Evolutionary conservation across 2,113 vertebrate species (phyloP), one percentile per base, ranked within the genome.

Genomic region (Motacilla alba): DNA sequence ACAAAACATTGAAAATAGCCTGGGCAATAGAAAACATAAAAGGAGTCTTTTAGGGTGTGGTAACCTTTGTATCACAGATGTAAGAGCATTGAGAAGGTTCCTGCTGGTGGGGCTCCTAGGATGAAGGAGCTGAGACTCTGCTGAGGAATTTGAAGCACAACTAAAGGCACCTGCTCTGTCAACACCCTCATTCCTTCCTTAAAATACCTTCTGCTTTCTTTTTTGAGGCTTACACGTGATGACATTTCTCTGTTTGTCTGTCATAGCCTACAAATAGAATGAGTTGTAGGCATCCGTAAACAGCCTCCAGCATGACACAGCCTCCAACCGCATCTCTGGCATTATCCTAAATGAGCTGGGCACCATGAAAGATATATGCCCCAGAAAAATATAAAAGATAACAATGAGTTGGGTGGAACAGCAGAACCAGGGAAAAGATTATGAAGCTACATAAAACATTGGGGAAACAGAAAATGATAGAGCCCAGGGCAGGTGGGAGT

Each of bases 201-300:
- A 75, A 67, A 87, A 58, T 95, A 85, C 74, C 89, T 91, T 96
- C 89, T 95, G 89, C 53, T 94, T 85, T 91, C 81, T 74, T 83
- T 91, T 97, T 77, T 94, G 89, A 95, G 94, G 68, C 43, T 87
- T 85, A 94, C 78, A 77, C 4, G 6, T 91, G 84, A 90, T 96
- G 94, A 83, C 87, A 95, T 73, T 82, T 95, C 89, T 94, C 70
- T 95, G 83, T 94, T 80, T 96, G 92, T 92, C 90, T 97, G 91
- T 83, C 50, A 4, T 85, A 93, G 85, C 67, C 87, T 95, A 85
- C 93, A 96, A 92, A 95, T 53, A 94, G 82, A 77, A 83, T 26
- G 70, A 96, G 84, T 94, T 96, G 91, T 87, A 94, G 79, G 94
- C 89, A 91, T 46, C 82, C 10, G 16, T 93, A 95, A 95, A 94